Evolutionary conservation across 2,113 vertebrate genomes (phyloP).

Genomic region (Vulpes ferrilata): DNA sequence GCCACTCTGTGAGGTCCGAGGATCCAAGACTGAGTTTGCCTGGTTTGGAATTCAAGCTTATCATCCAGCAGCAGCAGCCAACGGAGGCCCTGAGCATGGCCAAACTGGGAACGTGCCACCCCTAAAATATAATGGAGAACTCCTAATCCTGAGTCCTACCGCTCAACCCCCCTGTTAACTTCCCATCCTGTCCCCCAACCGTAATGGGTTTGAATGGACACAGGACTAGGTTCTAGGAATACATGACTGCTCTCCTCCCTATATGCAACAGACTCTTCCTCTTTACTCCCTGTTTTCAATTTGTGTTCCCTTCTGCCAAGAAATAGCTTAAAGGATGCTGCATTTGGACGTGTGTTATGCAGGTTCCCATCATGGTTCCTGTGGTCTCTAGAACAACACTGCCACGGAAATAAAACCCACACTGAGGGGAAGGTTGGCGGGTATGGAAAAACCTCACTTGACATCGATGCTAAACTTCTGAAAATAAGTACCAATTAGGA

Average conservation of each 20-base stretch:
- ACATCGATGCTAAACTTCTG: background rate
- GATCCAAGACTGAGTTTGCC: background rate
- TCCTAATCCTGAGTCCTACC: background rate
- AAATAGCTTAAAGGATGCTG: background rate
- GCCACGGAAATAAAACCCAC: background rate
- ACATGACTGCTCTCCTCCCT: background rate
- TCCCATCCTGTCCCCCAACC: background rate
- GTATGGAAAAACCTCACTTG: background rate
- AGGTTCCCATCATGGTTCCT: background rate
- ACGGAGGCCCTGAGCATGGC: background rate
- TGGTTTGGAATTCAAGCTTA: background rate
- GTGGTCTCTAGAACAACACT: background rate
- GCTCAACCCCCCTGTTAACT: background rate
- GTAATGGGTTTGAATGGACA: background rate
- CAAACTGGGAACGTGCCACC: background rate
- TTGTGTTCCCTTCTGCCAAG: background rate
- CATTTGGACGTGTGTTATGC: background rate
- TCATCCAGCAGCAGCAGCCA: background rate
- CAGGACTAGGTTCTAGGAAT: background rate
- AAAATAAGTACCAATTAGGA: background rate
- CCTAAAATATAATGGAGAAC: background rate
- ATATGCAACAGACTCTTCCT: background rate
- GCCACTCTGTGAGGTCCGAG: background rate
- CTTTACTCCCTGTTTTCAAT: background rate
- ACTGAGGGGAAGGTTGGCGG: background rate